Percentiles rank a stretch among this genome's conserved stretches.
These are phyloP conservation scores for Phylloscopus trochiloides DNA, from an alignment of 2,113 vertebrate species.

Conservation along the genomic window DNA sequence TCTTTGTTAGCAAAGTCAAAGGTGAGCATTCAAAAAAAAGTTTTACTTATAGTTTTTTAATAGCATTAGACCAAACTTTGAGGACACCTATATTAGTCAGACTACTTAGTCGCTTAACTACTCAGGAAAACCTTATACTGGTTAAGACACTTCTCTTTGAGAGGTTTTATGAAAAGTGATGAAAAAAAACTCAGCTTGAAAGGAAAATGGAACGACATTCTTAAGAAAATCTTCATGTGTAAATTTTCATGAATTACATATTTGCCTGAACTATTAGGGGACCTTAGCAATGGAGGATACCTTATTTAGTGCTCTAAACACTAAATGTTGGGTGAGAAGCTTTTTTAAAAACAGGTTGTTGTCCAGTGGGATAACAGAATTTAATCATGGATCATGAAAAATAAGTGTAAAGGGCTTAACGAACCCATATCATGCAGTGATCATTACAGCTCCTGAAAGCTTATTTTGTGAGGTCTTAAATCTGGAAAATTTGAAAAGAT, in stretches of 20 bases:
- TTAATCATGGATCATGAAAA: not conserved
- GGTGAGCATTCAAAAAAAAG: fast-evolving
- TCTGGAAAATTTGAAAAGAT: not conserved
- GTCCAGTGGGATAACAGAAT: not conserved
- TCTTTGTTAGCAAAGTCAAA: not conserved
- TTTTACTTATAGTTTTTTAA: not conserved
- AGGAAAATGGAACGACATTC: not conserved
- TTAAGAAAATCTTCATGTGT: not conserved
- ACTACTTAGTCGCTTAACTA: too few species aligned
- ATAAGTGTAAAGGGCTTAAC: not conserved
- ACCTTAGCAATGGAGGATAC: not conserved
- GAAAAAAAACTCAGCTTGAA: not conserved
- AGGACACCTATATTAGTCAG: not conserved
- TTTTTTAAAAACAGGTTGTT: not conserved
- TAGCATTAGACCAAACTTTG: not conserved
- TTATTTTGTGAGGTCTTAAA: not conserved
- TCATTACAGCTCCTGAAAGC: not conserved
- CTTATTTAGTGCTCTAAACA: not conserved
- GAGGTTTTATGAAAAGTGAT: not conserved
- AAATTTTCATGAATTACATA: not conserved
- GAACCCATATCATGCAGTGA: not conserved
- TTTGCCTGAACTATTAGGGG: not conserved
- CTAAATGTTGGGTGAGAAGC: not conserved
- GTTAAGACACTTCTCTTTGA: not conserved
- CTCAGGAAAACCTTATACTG: not conserved